Evolutionary conservation across 2,113 vertebrate species (phyloP).

Genomic region (Todiramphus chloris): DNA sequence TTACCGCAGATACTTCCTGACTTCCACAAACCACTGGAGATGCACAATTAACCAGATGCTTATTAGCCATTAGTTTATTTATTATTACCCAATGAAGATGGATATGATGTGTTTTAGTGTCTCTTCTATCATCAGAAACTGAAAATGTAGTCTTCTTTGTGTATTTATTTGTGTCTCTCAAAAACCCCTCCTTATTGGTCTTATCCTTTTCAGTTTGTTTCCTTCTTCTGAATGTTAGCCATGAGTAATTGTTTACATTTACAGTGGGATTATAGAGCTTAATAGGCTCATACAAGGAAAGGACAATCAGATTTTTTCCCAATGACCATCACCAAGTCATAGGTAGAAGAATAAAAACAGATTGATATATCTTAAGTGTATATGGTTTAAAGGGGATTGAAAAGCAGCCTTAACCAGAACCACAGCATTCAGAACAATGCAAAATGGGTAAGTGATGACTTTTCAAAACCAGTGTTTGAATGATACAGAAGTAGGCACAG

Average conservation of each 20-base stretch:
- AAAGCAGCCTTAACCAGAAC: neutral
- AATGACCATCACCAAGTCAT: neutral
- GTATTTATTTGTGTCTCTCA: neutral
- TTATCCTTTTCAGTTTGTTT: neutral
- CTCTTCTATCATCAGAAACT: neutral
- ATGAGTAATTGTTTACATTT: neutral
- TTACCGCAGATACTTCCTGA: neutral
- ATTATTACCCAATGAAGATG: neutral
- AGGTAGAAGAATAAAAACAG: neutral
- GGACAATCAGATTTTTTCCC: neutral
- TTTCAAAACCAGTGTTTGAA: conserved; percentile 33
- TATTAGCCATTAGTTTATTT: neutral
- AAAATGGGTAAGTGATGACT: neutral
- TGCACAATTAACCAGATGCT: neutral
- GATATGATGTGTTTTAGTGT: neutral
- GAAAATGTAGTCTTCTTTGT: neutral
- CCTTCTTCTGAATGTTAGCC: neutral
- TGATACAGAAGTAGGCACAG: conserved; percentile 41
- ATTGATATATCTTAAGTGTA: neutral
- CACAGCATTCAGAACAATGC: neutral
- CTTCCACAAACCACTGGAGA: neutral
- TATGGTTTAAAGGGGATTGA: neutral
- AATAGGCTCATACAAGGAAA: neutral
- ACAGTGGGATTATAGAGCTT: neutral
- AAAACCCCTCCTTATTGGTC: neutral